Evolutionary conservation across 1,140 invertebrate genomes (phyloP), one percentile per base, ranked within the genome.

Genomic region (Eumeta japonica): DNA sequence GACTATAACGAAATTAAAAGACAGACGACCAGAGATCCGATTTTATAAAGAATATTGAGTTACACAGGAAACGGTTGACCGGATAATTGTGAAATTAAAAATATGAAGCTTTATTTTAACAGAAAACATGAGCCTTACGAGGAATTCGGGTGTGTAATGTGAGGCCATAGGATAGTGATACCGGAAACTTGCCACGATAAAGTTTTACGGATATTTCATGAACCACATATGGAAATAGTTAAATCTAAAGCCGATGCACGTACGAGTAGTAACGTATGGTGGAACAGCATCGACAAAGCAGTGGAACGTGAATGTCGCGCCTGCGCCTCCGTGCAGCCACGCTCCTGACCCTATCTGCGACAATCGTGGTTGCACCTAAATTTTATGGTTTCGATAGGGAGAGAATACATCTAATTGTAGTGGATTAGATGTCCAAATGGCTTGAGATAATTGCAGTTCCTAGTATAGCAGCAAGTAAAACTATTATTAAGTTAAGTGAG

Each of bases 161-260:
- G 46, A 36, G 54, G 53, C 14, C 43, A 54, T 36, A 16, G 55
- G 34, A 34, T 57, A 2, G 41, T 56, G 32, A 35, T 66, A 39
- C 56, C 52, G 10, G 14, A 15, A 28, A 41, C 20, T 16, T 46
- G 52, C 15, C 24, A 44, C 39, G 18, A 46, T 28, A 11, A 18
- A 14, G 37, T 62, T 14, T 35, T 52, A 16, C 15, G 34, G 9
- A 43, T 46, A 29, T 35, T 77, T 3, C 70, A 77, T 50, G 29
- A 35, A 13, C 46, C 35, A 16, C 73, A 77, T 41, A 39, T 54
- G 28, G 45, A 43, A 9, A 38, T 54, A 13, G 45, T 49, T 9
- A 52, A 55, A 36, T 76, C 70, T 53, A 79, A 79, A 45, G n/a
- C n/a, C n/a, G n/a, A n/a, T n/a, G 39, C 46, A 1, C 10, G 70